phyloP scores from a whole-genome alignment of 2,888 invertebrate species.

The Biston stratarius region DNA sequence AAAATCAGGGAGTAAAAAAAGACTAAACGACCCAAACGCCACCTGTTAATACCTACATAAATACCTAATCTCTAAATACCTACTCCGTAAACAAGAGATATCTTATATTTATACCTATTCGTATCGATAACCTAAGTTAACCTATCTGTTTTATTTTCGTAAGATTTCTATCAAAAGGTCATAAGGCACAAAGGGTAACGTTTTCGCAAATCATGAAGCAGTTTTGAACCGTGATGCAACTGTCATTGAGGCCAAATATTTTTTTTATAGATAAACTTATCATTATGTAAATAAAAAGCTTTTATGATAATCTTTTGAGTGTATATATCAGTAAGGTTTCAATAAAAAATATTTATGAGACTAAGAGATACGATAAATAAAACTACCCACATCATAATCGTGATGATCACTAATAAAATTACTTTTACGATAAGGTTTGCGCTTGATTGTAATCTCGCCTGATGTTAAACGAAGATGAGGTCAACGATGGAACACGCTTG shows the following conservation, averaged over 20 bases:
- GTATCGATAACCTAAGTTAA: constrained; percentile 10
- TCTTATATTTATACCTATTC: constrained; percentile 4
- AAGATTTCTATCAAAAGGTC: constrained; percentile 5
- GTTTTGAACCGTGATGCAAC: constrained; percentile 2
- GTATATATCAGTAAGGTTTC: too few species aligned
- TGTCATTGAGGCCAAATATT: neutral
- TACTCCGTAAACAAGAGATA: neutral
- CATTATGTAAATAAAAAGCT: neutral
- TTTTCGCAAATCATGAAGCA: constrained; percentile 4
- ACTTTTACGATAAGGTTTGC: too few species aligned
- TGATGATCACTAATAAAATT: too few species aligned
- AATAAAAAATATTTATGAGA: too few species aligned
- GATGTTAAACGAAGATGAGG: too few species aligned
- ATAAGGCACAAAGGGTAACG: neutral
- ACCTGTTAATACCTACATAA: neutral
- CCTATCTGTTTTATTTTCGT: constrained; percentile 7
- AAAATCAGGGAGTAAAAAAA: too few species aligned
- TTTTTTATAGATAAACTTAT: constrained; percentile 1
- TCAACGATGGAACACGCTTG: too few species aligned
- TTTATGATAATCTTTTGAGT: neutral
- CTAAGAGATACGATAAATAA: too few species aligned
- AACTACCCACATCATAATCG: too few species aligned
- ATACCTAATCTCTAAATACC: neutral
- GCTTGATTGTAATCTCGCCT: too few species aligned
- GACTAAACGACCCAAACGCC: too few species aligned